Percentiles rank a stretch among this genome's conserved stretches.
Conservation (phyloP, 2,113 vertebrate species). For the Tragulus kanchil region DNA sequence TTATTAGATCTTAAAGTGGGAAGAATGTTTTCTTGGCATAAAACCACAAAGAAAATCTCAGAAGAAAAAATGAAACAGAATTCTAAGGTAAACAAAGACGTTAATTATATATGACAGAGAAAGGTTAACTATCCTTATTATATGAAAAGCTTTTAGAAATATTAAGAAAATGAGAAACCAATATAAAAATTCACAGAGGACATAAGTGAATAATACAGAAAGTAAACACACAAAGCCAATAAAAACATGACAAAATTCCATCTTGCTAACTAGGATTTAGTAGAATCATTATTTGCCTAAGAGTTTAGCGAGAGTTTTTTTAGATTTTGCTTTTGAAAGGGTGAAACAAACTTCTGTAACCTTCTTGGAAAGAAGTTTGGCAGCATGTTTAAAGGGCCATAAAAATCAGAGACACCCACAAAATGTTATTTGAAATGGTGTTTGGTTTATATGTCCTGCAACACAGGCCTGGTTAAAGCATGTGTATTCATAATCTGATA, state of each 20-base stretch:
- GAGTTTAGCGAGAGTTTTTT: neutral
- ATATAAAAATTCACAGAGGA: neutral
- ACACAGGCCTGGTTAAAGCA: neutral
- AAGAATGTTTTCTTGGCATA: neutral
- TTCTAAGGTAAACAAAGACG: neutral
- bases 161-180: slow-evolving; percentile 8
- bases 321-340: neutral
- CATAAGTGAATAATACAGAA: neutral
- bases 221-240: slow-evolving; percentile 37
- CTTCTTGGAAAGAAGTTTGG: neutral
- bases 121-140: neutral
- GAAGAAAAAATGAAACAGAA: neutral
- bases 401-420: neutral
- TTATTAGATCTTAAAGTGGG: neutral
- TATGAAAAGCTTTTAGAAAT: neutral
- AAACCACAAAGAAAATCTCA: neutral
- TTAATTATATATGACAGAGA: neutral
- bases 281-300: slow-evolving; percentile 23
- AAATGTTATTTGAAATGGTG: neutral
- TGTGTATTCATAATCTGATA: neutral
- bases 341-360: neutral
- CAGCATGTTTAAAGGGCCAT: neutral
- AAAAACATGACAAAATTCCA: neutral
- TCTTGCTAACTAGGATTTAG: neutral
- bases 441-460: neutral